Evolutionary conservation across 1,140 invertebrate species (phyloP).

Genomic region (Bursaphelenchus mucronatus): DNA sequence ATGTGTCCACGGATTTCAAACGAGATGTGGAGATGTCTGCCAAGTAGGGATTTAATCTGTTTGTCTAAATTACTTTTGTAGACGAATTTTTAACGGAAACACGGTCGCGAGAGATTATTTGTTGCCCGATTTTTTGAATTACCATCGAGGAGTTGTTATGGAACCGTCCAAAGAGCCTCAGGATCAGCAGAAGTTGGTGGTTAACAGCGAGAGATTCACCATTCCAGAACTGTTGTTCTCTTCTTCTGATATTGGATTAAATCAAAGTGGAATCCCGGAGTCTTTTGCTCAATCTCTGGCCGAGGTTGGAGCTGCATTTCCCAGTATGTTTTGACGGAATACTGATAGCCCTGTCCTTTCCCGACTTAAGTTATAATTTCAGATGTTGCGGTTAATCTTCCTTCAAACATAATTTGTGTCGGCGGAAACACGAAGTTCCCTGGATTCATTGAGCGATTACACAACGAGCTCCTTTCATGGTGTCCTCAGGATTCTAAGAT

Average conservation of each 20-base stretch:
- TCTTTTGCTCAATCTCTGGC: slow-evolving; percentile 68
- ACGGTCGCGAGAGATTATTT: slow-evolving; percentile 75
- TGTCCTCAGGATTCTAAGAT: too few species aligned
- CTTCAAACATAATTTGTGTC: slow-evolving; percentile 79
- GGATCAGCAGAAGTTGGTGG: slow-evolving; percentile 39
- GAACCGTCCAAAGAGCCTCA: neutral
- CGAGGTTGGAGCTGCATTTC: slow-evolving; percentile 67
- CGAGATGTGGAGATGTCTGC: slow-evolving; percentile 73
- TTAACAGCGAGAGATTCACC: slow-evolving; percentile 79
- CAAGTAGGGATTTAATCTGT: neutral
- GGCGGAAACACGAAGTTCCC: slow-evolving; percentile 76
- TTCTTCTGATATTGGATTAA: slow-evolving; percentile 88
- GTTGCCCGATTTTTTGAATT: slow-evolving; percentile 84
- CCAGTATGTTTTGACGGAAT: slow-evolving; percentile 7
- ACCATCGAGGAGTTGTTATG: slow-evolving; percentile 75
- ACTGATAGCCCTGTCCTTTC: slow-evolving; percentile 15
- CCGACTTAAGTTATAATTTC: slow-evolving; percentile 63
- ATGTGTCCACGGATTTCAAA: slow-evolving; percentile 80
- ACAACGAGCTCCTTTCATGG: too few species aligned
- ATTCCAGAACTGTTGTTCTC: slow-evolving; percentile 91
- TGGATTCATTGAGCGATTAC: slow-evolving; percentile 67
- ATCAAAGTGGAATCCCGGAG: slow-evolving; percentile 88
- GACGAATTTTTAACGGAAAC: neutral
- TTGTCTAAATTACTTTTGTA: neutral
- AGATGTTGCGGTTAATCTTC: slow-evolving; percentile 70